These are phyloP conservation scores for Nesospiza acunhae DNA, from an alignment of 2,113 vertebrate genomes.

Conservation along the genomic window DNA sequence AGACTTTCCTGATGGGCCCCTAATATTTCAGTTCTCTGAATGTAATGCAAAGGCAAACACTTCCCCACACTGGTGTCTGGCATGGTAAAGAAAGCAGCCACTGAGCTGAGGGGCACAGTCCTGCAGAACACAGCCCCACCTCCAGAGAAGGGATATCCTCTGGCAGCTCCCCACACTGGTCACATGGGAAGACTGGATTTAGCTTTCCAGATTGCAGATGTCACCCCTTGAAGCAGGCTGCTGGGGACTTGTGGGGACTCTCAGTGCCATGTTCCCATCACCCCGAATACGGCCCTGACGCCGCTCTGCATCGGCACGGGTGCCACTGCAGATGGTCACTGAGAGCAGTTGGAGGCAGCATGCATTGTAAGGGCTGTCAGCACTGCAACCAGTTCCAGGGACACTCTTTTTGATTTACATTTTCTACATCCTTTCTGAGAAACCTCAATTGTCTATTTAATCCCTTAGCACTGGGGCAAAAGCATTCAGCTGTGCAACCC, in stretches of 20 bases:
- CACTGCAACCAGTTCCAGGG: slow-evolving; percentile 13
- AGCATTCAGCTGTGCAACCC: slow-evolving; percentile 34
- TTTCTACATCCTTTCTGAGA: slow-evolving; percentile 53
- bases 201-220: neutral
- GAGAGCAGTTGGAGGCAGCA: neutral
- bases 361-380: slow-evolving; percentile 42
- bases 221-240: neutral
- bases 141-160: neutral
- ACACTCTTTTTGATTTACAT: slow-evolving; percentile 51
- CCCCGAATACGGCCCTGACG: fast-evolving
- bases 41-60: neutral
- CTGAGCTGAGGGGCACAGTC: neutral
- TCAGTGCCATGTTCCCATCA: neutral
- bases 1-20: neutral
- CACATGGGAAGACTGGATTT: fast-evolving
- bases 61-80: neutral
- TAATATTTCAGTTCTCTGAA: neutral
- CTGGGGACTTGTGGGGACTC: neutral
- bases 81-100: neutral
- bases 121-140: neutral
- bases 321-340: neutral
- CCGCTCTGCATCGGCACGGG: neutral
- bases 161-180: neutral
- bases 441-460: slow-evolving; percentile 66
- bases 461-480: slow-evolving; percentile 40